phyloP scores from a whole-genome alignment of 2,888 invertebrate species.

The Cephus pulcher region DNA sequence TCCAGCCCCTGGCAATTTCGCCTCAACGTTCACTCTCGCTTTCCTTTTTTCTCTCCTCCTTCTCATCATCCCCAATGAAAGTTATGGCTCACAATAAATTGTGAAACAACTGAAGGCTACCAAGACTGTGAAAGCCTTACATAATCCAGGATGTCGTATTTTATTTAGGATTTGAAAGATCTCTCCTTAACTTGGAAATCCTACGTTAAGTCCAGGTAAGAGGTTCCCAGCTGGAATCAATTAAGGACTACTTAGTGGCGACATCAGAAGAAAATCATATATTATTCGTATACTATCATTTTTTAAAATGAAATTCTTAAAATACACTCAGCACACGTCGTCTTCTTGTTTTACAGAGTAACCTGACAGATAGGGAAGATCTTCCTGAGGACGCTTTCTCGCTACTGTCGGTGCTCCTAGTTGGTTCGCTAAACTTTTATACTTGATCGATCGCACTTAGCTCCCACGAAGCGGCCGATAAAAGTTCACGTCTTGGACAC shows the following conservation, averaged over 20 bases:
- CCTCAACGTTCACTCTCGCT: background rate
- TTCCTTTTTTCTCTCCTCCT: constrained; percentile 1
- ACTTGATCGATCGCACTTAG: constrained; percentile 30
- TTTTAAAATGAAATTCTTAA: constrained; percentile 11
- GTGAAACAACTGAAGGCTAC: background rate
- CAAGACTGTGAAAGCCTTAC: background rate
- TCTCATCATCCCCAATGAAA: background rate
- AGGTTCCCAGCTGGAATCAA: no score
- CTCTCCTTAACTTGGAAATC: background rate
- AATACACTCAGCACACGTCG: constrained; percentile 8
- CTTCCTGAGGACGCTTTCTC: constrained; percentile 81
- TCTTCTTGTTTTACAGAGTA: constrained; percentile 52
- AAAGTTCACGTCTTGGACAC: no score
- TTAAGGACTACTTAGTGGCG: no score
- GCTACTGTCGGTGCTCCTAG: constrained; percentile 82
- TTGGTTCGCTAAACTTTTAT: constrained; percentile 71
- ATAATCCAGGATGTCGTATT: background rate
- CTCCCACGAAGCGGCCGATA: background rate
- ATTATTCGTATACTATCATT: background rate
- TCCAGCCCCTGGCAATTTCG: background rate
- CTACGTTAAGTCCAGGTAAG: no score
- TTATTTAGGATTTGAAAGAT: background rate
- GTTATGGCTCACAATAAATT: constrained; percentile 6
- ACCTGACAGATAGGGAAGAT: constrained; percentile 71
- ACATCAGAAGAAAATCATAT: no score